These are phyloP conservation scores for Crypturellus undulatus DNA, from an alignment of 2,113 vertebrate genomes.

Conservation along the genomic window DNA sequence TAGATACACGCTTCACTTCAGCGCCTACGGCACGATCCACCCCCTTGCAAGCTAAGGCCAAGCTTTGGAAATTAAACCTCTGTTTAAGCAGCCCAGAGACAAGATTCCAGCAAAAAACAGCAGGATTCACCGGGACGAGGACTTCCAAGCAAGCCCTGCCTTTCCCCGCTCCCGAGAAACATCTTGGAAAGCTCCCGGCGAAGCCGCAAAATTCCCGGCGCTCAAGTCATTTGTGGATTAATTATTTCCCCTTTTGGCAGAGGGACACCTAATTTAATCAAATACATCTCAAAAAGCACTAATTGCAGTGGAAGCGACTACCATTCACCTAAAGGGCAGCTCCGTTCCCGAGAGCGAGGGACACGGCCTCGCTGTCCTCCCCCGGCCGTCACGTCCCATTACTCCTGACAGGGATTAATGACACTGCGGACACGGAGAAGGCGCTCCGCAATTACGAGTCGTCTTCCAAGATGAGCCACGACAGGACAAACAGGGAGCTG, in stretches of 20 bases:
- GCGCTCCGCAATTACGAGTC: not conserved
- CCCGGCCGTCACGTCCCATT: not conserved
- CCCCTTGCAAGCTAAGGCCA: not conserved
- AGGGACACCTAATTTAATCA: slow-evolving; percentile 4
- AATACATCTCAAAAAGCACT: not conserved
- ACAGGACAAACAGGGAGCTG: not conserved
- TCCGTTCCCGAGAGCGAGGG: not conserved
- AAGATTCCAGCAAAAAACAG: accelerated
- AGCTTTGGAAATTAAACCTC: not conserved
- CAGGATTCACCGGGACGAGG: not conserved
- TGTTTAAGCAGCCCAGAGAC: not conserved
- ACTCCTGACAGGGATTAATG: not conserved
- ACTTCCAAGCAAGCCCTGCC: not conserved
- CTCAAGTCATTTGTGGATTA: not conserved
- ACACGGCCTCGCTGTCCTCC: not conserved
- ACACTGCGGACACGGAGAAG: accelerated
- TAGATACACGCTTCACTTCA: not conserved
- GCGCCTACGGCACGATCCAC: not conserved
- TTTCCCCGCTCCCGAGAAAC: not conserved
- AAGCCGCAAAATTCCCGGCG: not conserved
- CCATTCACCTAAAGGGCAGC: not conserved
- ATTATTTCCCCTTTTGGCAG: not conserved
- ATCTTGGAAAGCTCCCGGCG: not conserved
- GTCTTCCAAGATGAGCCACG: not conserved
- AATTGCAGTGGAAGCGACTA: slow-evolving; percentile 6